Percentiles rank a stretch among this genome's conserved stretches.
Conservation (phyloP, 2,888 invertebrate species). For the Odontocerum albicorne region DNA sequence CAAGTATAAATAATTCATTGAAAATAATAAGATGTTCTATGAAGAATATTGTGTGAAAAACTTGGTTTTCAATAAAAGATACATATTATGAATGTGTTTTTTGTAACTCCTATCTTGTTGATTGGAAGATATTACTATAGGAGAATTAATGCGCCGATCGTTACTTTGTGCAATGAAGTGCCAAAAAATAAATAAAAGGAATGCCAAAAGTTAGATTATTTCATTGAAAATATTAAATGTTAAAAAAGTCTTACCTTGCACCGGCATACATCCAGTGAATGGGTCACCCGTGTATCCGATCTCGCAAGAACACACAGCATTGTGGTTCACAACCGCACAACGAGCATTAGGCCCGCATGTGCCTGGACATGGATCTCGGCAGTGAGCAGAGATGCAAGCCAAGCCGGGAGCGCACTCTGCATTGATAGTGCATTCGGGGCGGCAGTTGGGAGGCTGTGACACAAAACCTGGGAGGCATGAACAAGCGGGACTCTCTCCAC, state of each 20-base stretch:
- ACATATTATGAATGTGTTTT: too few relatives aligned
- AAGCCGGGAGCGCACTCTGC: slow-evolving; percentile 67
- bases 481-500: slow-evolving; percentile 64
- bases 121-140: too few relatives aligned
- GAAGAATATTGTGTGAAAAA: too few relatives aligned
- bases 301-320: slow-evolving; percentile 65
- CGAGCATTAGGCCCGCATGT: slow-evolving; percentile 63
- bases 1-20: too few relatives aligned
- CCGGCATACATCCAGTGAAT: slow-evolving; percentile 57
- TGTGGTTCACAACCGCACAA: slow-evolving; percentile 64
- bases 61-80: too few relatives aligned
- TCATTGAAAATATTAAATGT: neutral
- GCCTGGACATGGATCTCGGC: slow-evolving; percentile 68
- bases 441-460: slow-evolving; percentile 68
- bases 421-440: slow-evolving; percentile 69
- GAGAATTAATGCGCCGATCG: too few relatives aligned
- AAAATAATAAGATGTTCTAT: too few relatives aligned
- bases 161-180: too few relatives aligned
- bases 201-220: neutral
- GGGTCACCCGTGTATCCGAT: slow-evolving; percentile 64
- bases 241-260: slow-evolving; percentile 34
- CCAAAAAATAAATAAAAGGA: slow-evolving; percentile 1
- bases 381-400: slow-evolving; percentile 65
- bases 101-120: too few relatives aligned
- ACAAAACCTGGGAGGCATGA: slow-evolving; percentile 64